Percentiles rank a stretch among this genome's conserved stretches.
phyloP scores from a whole-genome alignment of 1,140 invertebrate species.

The Diplogasteroides magnus region DNA sequence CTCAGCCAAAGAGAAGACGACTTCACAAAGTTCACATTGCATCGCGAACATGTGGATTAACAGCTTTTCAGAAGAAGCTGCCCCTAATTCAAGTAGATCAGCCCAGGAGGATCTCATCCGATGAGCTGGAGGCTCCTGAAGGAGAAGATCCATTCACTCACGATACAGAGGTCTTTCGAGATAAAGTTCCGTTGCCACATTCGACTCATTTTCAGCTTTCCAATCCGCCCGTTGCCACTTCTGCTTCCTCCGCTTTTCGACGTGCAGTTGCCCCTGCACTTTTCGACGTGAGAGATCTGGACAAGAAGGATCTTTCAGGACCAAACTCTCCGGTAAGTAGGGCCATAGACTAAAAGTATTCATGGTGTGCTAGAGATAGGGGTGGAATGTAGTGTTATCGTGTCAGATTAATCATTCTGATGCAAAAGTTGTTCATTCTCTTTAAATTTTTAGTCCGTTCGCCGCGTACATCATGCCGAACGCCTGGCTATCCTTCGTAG shows the following conservation, averaged over 20 bases:
- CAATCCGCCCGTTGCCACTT: neutral
- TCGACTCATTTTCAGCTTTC: neutral
- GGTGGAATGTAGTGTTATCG: too few species aligned
- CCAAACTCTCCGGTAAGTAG: neutral
- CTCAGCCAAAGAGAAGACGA: neutral
- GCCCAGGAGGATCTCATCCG: neutral
- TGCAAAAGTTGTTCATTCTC: neutral
- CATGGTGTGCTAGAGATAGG: too few species aligned
- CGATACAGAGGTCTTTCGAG: too few species aligned
- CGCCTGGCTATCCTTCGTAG: neutral
- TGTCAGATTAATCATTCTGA: neutral
- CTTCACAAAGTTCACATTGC: neutral
- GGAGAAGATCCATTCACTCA: neutral
- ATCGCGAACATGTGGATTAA: neutral
- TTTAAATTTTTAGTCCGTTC: neutral
- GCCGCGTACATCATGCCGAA: neutral
- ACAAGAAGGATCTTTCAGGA: neutral
- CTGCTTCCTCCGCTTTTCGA: neutral
- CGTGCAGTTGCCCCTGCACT: neutral
- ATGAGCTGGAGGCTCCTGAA: neutral
- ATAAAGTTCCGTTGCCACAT: neutral
- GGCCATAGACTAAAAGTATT: too few species aligned
- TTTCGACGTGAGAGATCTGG: neutral
- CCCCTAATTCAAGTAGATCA: neutral
- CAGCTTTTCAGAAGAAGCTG: neutral